Percentiles rank a stretch among this genome's conserved stretches.
phyloP scores from a whole-genome alignment of 2,797 vertebrate genomes.

The Tapera naevia region DNA sequence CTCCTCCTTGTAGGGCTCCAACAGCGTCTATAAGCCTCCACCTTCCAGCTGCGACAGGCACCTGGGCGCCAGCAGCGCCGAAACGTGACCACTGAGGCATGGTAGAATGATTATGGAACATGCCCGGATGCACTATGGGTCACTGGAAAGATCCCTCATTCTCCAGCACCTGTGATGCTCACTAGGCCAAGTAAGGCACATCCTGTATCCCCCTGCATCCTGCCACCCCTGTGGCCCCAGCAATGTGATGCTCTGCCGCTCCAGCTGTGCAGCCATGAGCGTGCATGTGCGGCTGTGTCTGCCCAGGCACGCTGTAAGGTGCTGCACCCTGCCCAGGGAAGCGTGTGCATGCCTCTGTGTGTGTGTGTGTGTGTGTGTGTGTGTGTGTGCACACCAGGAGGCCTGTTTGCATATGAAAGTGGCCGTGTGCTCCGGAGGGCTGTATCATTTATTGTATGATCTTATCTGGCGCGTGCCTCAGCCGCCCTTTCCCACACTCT shows the following conservation, averaged over 20 bases:
- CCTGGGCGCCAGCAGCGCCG: neutral
- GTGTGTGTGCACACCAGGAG: neutral
- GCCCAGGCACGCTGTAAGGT: neutral
- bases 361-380: neutral
- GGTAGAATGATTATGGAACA: neutral
- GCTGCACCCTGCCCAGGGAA: neutral
- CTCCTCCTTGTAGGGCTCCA: neutral
- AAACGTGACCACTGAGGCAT: neutral
- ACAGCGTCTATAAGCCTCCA: neutral
- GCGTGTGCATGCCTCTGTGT: neutral
- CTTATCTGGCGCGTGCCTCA: constrained; percentile 88
- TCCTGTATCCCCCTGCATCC: neutral
- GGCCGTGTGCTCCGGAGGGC: constrained; percentile 77
- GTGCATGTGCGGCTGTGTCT: neutral
- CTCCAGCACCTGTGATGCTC: neutral
- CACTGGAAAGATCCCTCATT: neutral
- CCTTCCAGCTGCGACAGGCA: neutral
- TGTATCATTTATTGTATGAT: constrained; percentile 80
- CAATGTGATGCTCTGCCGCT: accelerated
- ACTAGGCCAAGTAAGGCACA: neutral
- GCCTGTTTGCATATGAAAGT: constrained; percentile 80
- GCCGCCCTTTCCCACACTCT: constrained; percentile 89
- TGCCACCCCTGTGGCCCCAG: neutral
- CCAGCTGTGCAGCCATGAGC: neutral
- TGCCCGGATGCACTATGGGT: neutral